phyloP scores from a whole-genome alignment of 2,888 invertebrate genomes.

The Biston stratarius region DNA sequence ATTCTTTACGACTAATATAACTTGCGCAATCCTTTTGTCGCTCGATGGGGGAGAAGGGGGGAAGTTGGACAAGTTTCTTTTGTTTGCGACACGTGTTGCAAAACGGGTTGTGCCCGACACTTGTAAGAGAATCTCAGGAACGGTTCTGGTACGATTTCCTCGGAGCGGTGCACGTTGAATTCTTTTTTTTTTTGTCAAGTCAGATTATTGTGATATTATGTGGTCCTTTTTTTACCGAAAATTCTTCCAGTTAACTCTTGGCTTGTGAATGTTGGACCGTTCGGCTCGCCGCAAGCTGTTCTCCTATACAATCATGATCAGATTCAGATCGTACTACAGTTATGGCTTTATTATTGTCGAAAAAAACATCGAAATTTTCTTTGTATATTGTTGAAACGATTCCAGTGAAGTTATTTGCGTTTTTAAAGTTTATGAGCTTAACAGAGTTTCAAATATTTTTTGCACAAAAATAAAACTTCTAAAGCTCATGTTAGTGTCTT shows the following conservation, averaged over 20 bases:
- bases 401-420: too few relatives aligned
- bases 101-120: constrained; percentile 83
- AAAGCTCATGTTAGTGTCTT: constrained; percentile 52
- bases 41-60: constrained; percentile 59
- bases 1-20: constrained; percentile 85
- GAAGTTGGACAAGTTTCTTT: constrained; percentile 78
- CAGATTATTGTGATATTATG: constrained; percentile 62
- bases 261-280: constrained; percentile 54
- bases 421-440: too few relatives aligned
- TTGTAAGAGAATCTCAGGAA: constrained; percentile 74
- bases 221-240: constrained; percentile 56
- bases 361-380: constrained; percentile 24
- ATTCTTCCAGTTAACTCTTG: constrained; percentile 51
- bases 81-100: constrained; percentile 84
- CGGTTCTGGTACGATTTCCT: constrained; percentile 69
- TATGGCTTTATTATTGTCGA: constrained; percentile 58
- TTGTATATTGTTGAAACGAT: constrained; percentile 4
- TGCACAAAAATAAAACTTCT: neutral
- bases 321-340: constrained; percentile 59
- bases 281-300: constrained; percentile 51
- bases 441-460: constrained; percentile 3
- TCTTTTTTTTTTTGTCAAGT: constrained; percentile 48
- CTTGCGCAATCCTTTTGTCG: constrained; percentile 85
- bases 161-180: constrained; percentile 52
- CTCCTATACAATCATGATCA: constrained; percentile 56